Conservation (phyloP, 2,888 invertebrate genomes). For the Tipula helvola region DNA sequence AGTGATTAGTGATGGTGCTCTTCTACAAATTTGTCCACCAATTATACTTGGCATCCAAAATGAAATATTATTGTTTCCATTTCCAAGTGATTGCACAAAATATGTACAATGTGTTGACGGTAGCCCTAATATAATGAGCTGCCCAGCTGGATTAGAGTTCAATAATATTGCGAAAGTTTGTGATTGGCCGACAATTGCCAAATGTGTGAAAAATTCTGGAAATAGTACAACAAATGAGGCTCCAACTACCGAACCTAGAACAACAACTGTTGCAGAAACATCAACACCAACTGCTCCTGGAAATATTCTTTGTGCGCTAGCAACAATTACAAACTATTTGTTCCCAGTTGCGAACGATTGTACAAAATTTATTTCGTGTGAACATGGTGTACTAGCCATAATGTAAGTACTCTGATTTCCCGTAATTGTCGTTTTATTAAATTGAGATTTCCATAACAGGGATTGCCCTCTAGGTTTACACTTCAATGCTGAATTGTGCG, state of each 20-base stretch:
- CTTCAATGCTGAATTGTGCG: neutral
- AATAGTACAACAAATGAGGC: no score
- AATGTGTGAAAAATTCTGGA: neutral
- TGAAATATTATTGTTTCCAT: neutral
- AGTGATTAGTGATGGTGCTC: neutral
- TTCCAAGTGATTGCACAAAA: neutral
- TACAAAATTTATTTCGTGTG: neutral
- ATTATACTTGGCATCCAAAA: neutral
- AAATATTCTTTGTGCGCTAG: neutral
- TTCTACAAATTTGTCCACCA: neutral
- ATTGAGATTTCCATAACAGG: neutral
- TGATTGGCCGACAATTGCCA: neutral
- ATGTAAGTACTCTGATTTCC: neutral
- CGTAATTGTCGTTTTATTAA: neutral
- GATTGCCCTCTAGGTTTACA: neutral
- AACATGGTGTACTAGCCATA: neutral
- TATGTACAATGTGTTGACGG: neutral
- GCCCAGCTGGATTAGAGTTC: neutral
- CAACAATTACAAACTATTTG: neutral
- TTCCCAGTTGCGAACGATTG: neutral
- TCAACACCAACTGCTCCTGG: no score
- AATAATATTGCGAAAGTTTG: neutral
- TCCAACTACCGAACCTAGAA: no score
- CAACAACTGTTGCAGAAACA: no score
- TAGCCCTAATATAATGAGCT: neutral